Percentiles rank a stretch among this genome's conserved stretches.
Conservation (phyloP, 2,797 vertebrate species). For the Sebastes minor region DNA sequence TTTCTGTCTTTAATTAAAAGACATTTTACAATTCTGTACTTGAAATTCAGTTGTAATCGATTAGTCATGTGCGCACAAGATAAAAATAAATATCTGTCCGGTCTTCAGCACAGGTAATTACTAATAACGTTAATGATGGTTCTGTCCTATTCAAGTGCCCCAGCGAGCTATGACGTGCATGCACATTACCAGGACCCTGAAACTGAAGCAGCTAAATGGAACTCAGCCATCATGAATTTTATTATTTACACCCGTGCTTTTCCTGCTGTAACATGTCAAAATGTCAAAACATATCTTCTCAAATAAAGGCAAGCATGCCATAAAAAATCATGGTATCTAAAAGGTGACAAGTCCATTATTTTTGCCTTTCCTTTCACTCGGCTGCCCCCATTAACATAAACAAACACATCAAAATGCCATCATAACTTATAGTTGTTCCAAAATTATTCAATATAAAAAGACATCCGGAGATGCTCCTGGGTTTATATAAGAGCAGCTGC, state of each 20-base stretch:
- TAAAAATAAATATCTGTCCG: neutral
- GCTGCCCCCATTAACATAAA: neutral
- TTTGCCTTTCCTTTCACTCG: neutral
- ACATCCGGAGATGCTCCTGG: neutral
- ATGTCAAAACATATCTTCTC: neutral
- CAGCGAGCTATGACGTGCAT: neutral
- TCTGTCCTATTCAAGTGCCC: neutral
- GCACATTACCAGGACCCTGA: neutral
- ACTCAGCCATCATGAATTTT: neutral
- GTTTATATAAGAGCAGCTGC: neutral
- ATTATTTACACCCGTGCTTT: neutral
- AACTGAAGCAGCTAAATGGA: neutral
- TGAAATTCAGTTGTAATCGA: neutral
- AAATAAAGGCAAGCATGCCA: neutral
- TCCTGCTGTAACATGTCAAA: neutral
- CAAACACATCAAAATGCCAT: neutral
- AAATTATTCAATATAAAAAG: neutral
- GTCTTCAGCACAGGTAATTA: neutral
- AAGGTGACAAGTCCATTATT: neutral
- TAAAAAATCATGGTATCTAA: neutral
- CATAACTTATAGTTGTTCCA: neutral
- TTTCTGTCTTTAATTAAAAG: conserved; percentile 34
- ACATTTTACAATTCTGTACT: conserved; percentile 11
- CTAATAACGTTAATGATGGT: neutral
- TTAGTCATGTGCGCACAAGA: neutral